phyloP scores from a whole-genome alignment of 2,113 vertebrate species.

The Dicentrarchus labrax region DNA sequence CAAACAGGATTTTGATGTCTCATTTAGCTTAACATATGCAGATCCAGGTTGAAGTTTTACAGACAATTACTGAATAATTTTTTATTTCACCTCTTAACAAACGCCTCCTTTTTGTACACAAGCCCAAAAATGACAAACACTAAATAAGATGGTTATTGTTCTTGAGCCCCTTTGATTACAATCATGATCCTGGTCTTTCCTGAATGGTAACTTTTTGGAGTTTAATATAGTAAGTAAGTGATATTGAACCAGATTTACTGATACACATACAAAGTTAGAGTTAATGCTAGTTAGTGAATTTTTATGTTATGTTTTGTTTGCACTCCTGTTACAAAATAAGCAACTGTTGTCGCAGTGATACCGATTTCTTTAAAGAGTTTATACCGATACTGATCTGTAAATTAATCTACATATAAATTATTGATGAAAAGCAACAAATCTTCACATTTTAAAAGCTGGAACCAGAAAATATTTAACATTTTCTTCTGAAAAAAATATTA shows the following conservation, averaged over 20 bases:
- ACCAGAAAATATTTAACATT: not conserved
- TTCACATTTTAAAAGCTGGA: not conserved
- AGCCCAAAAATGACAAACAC: not conserved
- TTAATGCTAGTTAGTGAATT: too few species aligned
- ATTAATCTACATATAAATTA: too few species aligned
- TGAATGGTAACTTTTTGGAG: not conserved
- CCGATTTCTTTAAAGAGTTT: not conserved
- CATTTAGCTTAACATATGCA: not conserved
- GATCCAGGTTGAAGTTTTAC: constrained; percentile 3
- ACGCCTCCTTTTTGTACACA: not conserved
- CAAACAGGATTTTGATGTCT: constrained; percentile 22
- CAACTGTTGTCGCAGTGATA: not conserved
- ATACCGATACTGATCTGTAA: not conserved
- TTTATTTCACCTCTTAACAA: not conserved
- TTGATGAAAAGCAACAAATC: not conserved
- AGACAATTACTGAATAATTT: constrained; percentile 3
- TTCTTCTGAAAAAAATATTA: not conserved
- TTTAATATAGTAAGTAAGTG: not conserved
- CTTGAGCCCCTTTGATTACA: not conserved
- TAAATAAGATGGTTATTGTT: not conserved
- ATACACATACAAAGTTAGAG: not conserved
- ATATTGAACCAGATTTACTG: not conserved
- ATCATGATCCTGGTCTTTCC: not conserved
- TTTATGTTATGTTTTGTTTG: not conserved
- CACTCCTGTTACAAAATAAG: not conserved